phyloP scores from a whole-genome alignment of 2,888 invertebrate genomes.

The Caenorhabditis doughertyi region DNA sequence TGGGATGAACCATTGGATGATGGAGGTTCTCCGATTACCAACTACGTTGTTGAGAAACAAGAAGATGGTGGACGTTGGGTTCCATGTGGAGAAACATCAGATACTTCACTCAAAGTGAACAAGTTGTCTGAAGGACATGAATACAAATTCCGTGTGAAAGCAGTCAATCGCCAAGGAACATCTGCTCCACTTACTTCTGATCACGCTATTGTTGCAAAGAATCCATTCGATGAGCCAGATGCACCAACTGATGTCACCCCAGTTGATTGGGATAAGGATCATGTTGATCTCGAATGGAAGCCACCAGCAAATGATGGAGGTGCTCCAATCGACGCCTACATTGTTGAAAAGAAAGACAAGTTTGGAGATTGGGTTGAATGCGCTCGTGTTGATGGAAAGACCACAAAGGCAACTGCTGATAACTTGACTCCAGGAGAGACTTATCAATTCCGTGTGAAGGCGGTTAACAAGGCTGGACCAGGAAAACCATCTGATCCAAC shows the following conservation, averaged over 20 bases:
- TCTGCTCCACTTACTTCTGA: slow-evolving; percentile 90
- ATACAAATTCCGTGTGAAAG: slow-evolving; percentile 94
- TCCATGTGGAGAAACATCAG: slow-evolving; percentile 81
- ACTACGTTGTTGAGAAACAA: slow-evolving; percentile 93
- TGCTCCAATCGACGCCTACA: slow-evolving; percentile 87
- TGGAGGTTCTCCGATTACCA: slow-evolving; percentile 93
- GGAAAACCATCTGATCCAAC: slow-evolving; percentile 93
- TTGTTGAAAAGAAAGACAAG: slow-evolving; percentile 83
- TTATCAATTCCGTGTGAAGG: slow-evolving; percentile 90
- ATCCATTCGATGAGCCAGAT: slow-evolving; percentile 87
- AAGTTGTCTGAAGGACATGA: slow-evolving; percentile 94
- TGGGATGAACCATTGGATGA: slow-evolving; percentile 91
- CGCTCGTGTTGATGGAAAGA: slow-evolving; percentile 79
- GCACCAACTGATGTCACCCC: slow-evolving; percentile 84
- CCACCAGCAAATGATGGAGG: slow-evolving; percentile 95
- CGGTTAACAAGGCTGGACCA: slow-evolving; percentile 89
- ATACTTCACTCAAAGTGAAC: slow-evolving; percentile 85
- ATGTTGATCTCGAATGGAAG: slow-evolving; percentile 96
- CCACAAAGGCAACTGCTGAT: slow-evolving; percentile 87
- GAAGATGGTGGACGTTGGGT: slow-evolving; percentile 83
- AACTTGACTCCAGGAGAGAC: slow-evolving; percentile 93
- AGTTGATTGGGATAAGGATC: slow-evolving; percentile 95
- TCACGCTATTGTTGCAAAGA: slow-evolving; percentile 93
- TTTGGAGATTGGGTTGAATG: slow-evolving; percentile 82
- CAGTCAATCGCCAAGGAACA: slow-evolving; percentile 95